A percentile compares a stretch with the other conserved stretches of the same genome.
These are phyloP conservation scores for Chelidonichthys spinosus DNA, from an alignment of 2,797 vertebrate genomes.

Conservation along the genomic window DNA sequence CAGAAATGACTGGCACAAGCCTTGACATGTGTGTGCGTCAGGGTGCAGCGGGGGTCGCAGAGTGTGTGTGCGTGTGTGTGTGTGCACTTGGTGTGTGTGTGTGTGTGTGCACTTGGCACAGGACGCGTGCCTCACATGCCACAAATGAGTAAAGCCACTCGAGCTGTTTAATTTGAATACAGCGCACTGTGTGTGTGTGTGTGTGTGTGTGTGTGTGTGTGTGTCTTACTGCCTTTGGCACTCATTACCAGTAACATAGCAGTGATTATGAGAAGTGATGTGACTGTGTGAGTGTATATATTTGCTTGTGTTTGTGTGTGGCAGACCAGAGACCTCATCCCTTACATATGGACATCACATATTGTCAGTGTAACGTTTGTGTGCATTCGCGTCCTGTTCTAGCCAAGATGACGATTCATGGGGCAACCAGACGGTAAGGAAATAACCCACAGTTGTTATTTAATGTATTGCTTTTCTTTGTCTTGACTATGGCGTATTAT, in stretches of 20 bases:
- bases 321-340: constrained; percentile 15
- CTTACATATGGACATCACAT: constrained; percentile 30
- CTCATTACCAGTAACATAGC: constrained; percentile 32
- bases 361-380: constrained; percentile 40
- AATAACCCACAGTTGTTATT: background rate
- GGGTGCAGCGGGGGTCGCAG: constrained; percentile 15
- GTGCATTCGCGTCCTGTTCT: constrained; percentile 8
- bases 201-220: constrained; percentile 17
- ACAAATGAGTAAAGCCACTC: constrained; percentile 63
- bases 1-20: constrained; percentile 64
- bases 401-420: constrained; percentile 27
- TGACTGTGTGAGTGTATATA: constrained; percentile 3
- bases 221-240: constrained; percentile 18
- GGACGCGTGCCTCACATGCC: constrained; percentile 57
- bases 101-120: constrained; percentile 48
- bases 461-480: background rate
- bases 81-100: constrained; percentile 15
- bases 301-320: background rate
- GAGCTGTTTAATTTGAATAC: constrained; percentile 56
- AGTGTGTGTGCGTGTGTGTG: constrained; percentile 21
- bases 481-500: background rate
- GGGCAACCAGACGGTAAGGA: constrained; percentile 62
- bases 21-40: constrained; percentile 37
- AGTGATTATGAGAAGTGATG: constrained; percentile 67
- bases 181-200: constrained; percentile 9